phyloP scores from a whole-genome alignment of 2,888 invertebrate genomes.

The Lydus trimaculatus region DNA sequence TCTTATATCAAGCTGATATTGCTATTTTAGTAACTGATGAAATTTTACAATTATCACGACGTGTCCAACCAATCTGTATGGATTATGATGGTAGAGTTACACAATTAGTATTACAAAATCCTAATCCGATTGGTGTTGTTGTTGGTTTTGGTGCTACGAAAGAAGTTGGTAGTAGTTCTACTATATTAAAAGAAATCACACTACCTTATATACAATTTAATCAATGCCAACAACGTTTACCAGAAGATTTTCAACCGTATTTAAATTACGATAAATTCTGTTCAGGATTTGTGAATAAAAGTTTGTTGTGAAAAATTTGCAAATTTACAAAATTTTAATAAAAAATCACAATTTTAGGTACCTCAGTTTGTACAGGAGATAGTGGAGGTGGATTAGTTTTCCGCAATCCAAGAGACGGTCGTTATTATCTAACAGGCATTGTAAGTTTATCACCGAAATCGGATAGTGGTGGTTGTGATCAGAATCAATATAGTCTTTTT shows the following conservation, averaged over 20 bases:
- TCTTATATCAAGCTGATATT: conserved; percentile 12
- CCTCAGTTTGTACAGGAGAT: conserved; percentile 61
- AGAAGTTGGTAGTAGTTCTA: conserved; percentile 20
- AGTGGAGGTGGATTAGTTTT: conserved; percentile 63
- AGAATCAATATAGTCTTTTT: conserved; percentile 53
- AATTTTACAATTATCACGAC: conserved; percentile 12
- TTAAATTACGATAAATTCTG: conserved; percentile 47
- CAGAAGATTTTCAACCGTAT: conserved; percentile 32
- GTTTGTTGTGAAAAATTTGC: neutral
- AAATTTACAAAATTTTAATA: conserved; percentile 3
- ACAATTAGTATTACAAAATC: neutral
- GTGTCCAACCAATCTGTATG: conserved; percentile 21
- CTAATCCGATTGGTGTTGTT: conserved; percentile 11
- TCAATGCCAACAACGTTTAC: conserved; percentile 38
- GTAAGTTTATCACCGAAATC: conserved; percentile 58
- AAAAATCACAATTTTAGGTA: conserved; percentile 46
- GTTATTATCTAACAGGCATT: conserved; percentile 60
- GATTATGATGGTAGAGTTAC: neutral
- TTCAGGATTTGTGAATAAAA: conserved; percentile 43
- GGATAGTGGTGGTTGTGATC: conserved; percentile 45
- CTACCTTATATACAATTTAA: conserved; percentile 39
- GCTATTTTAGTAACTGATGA: conserved; percentile 18
- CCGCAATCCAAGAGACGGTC: conserved; percentile 36
- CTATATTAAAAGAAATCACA: conserved; percentile 39
- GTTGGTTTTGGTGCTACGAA: conserved; percentile 37